Evolutionary conservation across 2,888 invertebrate species (phyloP), one percentile per base, ranked within the genome.

Genomic region (Limnephilus rhombicus): DNA sequence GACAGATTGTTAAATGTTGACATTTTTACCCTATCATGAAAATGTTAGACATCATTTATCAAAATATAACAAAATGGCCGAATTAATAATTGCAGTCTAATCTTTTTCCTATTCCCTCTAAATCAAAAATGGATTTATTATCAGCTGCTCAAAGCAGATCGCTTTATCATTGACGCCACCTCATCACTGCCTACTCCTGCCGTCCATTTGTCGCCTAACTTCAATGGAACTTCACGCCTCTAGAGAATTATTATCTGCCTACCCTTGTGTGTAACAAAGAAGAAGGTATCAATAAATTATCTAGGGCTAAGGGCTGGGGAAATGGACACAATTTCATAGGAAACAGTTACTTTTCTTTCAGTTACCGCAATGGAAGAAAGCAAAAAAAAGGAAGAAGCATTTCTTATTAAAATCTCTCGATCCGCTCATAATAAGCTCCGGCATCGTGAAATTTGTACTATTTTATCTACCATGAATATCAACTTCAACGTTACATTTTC

Each of bases 191-290:
- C 24, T 37, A 49, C 41, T 86, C 24, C 45, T 85, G 24, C 45
- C 41, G 37, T 37, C 83, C 85, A 34, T 24, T 68, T 87, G 87
- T 87, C 18, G 15, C 29, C 13, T 31, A 24, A 87, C 87, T 15
- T 87, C 53, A 87, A 68, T 68, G n/a, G 68, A 53, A 45, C 34
- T 29, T 87, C 87, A 87, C 87, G 87, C 87, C 87, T 87, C 34
- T 87, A 68, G 31, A 31, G 11, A 29, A 53, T 12, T 87, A 87
- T 87, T 87, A 87, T 3, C 87, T 29, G 45, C 45, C 41, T 82
- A 82, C 82, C 82, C 34, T 31, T 82, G 82, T 82, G 82, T 82
- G 29, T 3, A 82, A 34, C 31, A 34, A 34, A 82, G 34, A 82
- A 82, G 13, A 18, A 11, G 34, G 82, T 82, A 82, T 68, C 68